Conservation (phyloP, 2,113 vertebrate species). For the Barnardius zonarius region DNA sequence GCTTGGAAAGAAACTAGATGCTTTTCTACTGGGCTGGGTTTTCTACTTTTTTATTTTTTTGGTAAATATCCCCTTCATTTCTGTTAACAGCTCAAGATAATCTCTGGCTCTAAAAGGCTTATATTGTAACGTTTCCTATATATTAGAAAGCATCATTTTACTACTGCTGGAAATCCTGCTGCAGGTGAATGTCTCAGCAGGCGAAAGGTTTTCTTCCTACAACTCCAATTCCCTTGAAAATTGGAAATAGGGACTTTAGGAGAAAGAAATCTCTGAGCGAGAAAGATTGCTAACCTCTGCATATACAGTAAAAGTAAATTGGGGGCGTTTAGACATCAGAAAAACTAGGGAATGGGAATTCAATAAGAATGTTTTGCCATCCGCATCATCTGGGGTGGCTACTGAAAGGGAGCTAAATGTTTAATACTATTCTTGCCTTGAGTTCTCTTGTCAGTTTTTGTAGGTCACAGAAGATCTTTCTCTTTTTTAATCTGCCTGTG, state of each 20-base stretch:
- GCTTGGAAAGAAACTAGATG: background rate
- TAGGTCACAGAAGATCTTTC: slow-evolving; percentile 9
- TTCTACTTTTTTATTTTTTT: background rate
- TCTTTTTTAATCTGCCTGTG: slow-evolving; percentile 2
- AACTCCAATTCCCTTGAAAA: slow-evolving; percentile 14
- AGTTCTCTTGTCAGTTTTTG: background rate
- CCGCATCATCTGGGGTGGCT: background rate
- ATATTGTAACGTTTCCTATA: background rate
- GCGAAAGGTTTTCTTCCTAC: background rate
- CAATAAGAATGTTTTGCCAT: background rate
- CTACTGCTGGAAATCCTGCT: background rate
- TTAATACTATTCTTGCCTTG: background rate
- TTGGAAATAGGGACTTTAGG: background rate
- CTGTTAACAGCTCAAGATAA: background rate
- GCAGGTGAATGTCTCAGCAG: slow-evolving; percentile 4
- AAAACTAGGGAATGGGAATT: background rate
- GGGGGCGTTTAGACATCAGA: background rate
- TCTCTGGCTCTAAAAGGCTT: background rate
- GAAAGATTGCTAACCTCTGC: background rate
- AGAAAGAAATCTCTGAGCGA: background rate
- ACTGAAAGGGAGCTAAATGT: background rate
- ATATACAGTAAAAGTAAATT: background rate
- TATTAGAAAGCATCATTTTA: background rate
- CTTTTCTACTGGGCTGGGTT: background rate
- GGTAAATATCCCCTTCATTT: background rate